phyloP scores from a whole-genome alignment of 2,797 vertebrate species.

The Sebastes paucispinis region DNA sequence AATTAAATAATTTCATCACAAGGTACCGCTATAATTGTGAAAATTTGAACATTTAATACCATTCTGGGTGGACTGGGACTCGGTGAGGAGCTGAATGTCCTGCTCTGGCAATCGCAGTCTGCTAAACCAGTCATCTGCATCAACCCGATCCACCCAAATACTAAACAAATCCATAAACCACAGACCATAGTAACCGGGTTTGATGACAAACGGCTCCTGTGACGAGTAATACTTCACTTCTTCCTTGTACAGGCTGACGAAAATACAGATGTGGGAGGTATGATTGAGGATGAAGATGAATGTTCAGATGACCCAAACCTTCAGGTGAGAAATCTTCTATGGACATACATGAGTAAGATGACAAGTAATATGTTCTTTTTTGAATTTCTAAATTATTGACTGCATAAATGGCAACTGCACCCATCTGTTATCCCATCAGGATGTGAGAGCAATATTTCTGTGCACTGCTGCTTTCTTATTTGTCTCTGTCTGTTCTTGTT shows the following conservation, averaged over 20 bases:
- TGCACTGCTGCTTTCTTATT: no score
- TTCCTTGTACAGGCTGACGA: conserved; percentile 87
- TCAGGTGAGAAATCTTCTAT: conserved; percentile 79
- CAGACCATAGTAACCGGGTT: neutral
- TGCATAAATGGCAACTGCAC: neutral
- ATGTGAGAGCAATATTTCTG: no score
- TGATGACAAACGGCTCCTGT: neutral
- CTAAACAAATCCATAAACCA: neutral
- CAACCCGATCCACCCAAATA: neutral
- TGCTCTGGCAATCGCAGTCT: no score
- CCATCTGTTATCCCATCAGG: neutral
- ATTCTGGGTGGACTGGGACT: no score
- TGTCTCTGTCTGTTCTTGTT: no score
- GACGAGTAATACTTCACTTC: neutral
- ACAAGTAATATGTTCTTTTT: neutral
- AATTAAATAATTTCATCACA: neutral
- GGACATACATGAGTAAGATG: neutral
- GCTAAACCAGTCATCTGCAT: neutral
- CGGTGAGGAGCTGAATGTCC: no score
- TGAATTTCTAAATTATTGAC: neutral
- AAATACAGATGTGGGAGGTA: conserved; percentile 80
- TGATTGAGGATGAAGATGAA: conserved; percentile 80
- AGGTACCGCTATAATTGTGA: neutral
- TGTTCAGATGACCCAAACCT: conserved; percentile 88
- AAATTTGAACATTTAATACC: neutral